A percentile compares a stretch with the other conserved stretches of the same genome.
phyloP scores from a whole-genome alignment of 37 sponge, comb jelly and placozoan genomes.

The Tethya wilhelma region DNA sequence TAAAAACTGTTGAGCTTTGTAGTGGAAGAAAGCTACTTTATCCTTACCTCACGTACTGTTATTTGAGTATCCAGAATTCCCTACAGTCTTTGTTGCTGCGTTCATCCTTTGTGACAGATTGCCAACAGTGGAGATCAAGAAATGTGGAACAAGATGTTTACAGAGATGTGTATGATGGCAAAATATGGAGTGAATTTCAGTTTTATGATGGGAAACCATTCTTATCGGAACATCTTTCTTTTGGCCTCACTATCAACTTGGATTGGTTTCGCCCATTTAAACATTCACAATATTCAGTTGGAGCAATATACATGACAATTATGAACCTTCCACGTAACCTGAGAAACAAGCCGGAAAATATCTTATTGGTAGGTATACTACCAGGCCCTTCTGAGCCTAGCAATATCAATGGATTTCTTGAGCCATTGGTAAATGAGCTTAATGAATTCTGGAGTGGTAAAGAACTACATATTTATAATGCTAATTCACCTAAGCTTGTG shows the following conservation, averaged over 20 bases:
- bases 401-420: slow-evolving; percentile 34
- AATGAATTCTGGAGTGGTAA: slow-evolving; percentile 26
- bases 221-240: slow-evolving; percentile 9
- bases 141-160: background rate
- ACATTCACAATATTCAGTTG: slow-evolving; percentile 47
- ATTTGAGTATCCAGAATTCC: slow-evolving; percentile 2
- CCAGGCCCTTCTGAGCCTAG: slow-evolving; percentile 60
- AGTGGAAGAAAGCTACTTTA: background rate
- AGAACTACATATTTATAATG: background rate
- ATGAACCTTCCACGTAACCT: slow-evolving; percentile 45
- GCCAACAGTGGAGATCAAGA: slow-evolving; percentile 54
- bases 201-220: background rate
- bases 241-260: slow-evolving; percentile 50
- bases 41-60: background rate
- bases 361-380: slow-evolving; percentile 43
- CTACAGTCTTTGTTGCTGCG: slow-evolving; percentile 6
- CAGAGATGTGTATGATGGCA: slow-evolving; percentile 33
- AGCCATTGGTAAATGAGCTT: slow-evolving; percentile 41
- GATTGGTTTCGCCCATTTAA: slow-evolving; percentile 68
- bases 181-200: slow-evolving; percentile 43
- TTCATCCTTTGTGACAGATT: slow-evolving; percentile 15
- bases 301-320: slow-evolving; percentile 51
- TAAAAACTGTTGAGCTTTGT: background rate
- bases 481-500: background rate
- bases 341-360: slow-evolving; percentile 41